Evolutionary conservation across 1,140 invertebrate genomes (phyloP), one percentile per base, ranked within the genome.

Genomic region (Drosophila pallidifrons): DNA sequence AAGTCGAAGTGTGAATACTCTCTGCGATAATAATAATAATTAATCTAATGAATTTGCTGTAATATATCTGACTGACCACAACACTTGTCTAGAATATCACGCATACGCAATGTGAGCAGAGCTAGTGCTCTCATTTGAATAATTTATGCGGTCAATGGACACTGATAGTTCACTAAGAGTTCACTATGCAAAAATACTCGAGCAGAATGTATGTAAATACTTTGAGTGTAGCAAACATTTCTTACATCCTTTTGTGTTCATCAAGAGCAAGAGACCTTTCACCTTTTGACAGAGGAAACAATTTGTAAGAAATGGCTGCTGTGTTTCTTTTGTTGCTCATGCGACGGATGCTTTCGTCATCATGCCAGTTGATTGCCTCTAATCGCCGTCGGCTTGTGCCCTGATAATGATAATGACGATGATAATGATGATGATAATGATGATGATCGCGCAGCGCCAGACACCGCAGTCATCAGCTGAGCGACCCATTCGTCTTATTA

Each of bases 401-500:
- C 28, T 70, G 15, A 74, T 74, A 46, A 81, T 83, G 73, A 60
- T 60, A 32, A 75, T 82, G 35, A 38, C 46, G 30, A 63, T 30
- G 10, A 11, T 32, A 15, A 72, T 79, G 10, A 51, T 74, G 20
- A 74, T 66, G 32, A 66, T 76, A 49, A 55, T 70, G 13, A 63
- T 46, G 25, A 54, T 13, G 35, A 49, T 60, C 11, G 20, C 35
- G 16, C 8, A 43, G 65, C 16, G 43, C 83, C 67, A 88, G 83
- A 88, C 83, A 63, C 28, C 13, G 49, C 58, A 65, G 75, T 66
- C 68, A 82, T 82, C 83, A 88, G 82, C 83, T 88, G 82, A 87
- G 79, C 77, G n/a, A 20, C 60, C 55, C 51, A 38, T 68, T 55
- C 73, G 52, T 71, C 25, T 47, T 52, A 57, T 8, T 54, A 35